Percentiles rank a stretch among this genome's conserved stretches.
Conservation (phyloP, 2,888 invertebrate genomes). For the Oxytorus armatus region DNA sequence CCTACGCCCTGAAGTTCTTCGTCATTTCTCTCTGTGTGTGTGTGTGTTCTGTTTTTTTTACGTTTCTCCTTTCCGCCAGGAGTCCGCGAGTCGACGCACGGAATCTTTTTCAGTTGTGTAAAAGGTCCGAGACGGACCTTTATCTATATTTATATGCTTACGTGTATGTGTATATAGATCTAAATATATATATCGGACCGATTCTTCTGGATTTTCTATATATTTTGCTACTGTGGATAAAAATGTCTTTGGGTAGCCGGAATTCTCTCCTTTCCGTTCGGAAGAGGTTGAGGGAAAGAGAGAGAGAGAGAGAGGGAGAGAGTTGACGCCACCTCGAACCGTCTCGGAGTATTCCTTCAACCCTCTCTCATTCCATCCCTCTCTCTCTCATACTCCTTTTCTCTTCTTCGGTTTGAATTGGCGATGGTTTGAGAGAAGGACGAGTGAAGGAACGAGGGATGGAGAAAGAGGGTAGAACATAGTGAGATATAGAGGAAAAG, state of each 20-base stretch:
- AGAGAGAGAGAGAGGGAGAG: constrained; percentile 23
- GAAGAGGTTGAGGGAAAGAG: constrained; percentile 18
- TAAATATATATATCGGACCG: constrained; percentile 14
- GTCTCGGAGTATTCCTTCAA: constrained; percentile 37
- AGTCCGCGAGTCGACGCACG: constrained; percentile 19
- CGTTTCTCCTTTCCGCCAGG: constrained; percentile 4
- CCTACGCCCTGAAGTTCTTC: constrained; percentile 62
- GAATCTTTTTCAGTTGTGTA: constrained; percentile 52
- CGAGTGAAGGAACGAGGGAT: constrained; percentile 41
- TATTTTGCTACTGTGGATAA: constrained; percentile 66
- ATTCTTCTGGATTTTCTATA: constrained; percentile 52
- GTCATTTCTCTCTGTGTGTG: constrained; percentile 60
- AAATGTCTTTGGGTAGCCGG: constrained; percentile 79
- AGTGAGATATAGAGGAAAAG: constrained; percentile 36
- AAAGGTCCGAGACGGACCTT: constrained; percentile 55
- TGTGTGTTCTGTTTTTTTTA: constrained; percentile 58
- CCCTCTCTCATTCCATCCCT: constrained; percentile 5
- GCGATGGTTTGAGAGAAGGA: constrained; percentile 26
- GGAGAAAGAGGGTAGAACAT: constrained; percentile 56
- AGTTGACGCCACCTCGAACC: constrained; percentile 45
- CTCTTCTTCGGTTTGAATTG: constrained; percentile 11
- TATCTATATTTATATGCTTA: constrained; percentile 11
- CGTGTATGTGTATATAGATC: constrained; percentile 2
- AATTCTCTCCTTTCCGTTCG: constrained; percentile 68
- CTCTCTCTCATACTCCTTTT: background rate